Evolutionary conservation across 1,140 invertebrate species (phyloP).

Genomic region (Cyrtorhinus lividipennis): DNA sequence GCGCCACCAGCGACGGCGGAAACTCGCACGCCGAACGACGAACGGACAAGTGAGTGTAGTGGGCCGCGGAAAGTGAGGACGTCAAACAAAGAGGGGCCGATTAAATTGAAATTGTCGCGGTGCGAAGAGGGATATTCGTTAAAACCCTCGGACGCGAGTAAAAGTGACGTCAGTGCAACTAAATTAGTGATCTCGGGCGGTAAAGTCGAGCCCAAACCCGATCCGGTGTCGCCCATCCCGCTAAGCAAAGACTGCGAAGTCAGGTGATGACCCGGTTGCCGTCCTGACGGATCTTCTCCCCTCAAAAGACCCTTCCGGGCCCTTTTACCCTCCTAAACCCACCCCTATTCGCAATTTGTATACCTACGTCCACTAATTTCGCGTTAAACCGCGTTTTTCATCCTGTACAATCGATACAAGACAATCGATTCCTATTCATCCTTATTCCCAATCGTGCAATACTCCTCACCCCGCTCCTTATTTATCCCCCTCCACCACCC

Average conservation of each 20-base stretch:
- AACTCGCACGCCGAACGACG: slow-evolving; percentile 12
- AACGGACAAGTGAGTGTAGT: slow-evolving; percentile 25
- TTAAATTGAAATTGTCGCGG: slow-evolving; percentile 64
- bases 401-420: too few relatives aligned
- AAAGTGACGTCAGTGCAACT: slow-evolving; percentile 17
- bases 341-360: too few relatives aligned
- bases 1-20: background rate
- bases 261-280: slow-evolving; percentile 43
- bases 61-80: slow-evolving; percentile 41
- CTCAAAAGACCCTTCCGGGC: too few relatives aligned
- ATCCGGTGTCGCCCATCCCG: slow-evolving; percentile 35
- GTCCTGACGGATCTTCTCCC: background rate
- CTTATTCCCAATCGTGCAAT: too few relatives aligned
- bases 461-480: too few relatives aligned
- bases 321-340: too few relatives aligned
- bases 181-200: slow-evolving; percentile 2
- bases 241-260: slow-evolving; percentile 68
- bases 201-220: slow-evolving; percentile 2
- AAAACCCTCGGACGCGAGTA: slow-evolving; percentile 29
- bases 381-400: too few relatives aligned
- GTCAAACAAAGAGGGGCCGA: slow-evolving; percentile 55
- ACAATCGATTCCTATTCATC: too few relatives aligned
- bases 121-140: slow-evolving; percentile 53
- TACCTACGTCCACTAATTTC: too few relatives aligned
- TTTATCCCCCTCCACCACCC: too few relatives aligned